Conservation (phyloP, 2,888 invertebrate species). For the Schrankia costaestrigalis region DNA sequence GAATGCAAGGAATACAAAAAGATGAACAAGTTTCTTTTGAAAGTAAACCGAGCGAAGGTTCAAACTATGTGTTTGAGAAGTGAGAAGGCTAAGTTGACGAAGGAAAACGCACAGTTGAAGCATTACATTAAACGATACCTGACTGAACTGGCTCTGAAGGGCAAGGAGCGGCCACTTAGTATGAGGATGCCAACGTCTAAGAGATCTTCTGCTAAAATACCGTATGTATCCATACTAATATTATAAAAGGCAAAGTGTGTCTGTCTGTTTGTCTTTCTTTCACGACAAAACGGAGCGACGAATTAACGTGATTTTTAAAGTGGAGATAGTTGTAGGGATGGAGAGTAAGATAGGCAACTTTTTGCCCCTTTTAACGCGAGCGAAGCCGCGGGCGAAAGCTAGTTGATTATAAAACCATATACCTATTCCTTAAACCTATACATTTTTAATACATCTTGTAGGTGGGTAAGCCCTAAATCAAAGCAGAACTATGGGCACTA, state of each 20-base stretch:
- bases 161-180: constrained; percentile 57
- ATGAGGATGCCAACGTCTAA: constrained; percentile 48
- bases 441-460: no score
- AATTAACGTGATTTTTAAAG: no score
- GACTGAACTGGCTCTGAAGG: constrained; percentile 78
- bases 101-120: constrained; percentile 84
- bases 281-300: no score
- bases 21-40: constrained; percentile 86
- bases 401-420: no score
- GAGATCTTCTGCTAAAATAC: constrained; percentile 20
- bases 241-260: neutral
- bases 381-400: no score
- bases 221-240: constrained; percentile 3
- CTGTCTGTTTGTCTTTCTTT: no score
- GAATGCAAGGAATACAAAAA: constrained; percentile 78
- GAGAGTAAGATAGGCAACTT: no score
- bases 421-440: no score
- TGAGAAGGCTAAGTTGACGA: constrained; percentile 67
- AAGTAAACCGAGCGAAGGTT: constrained; percentile 65
- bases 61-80: constrained; percentile 64
- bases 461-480: no score
- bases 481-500: no score
- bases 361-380: no score
- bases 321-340: no score
- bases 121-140: constrained; percentile 82